Base-by-base conservation (phyloP, 2,888 invertebrate species). In the Lumbricus terrestris region DNA sequence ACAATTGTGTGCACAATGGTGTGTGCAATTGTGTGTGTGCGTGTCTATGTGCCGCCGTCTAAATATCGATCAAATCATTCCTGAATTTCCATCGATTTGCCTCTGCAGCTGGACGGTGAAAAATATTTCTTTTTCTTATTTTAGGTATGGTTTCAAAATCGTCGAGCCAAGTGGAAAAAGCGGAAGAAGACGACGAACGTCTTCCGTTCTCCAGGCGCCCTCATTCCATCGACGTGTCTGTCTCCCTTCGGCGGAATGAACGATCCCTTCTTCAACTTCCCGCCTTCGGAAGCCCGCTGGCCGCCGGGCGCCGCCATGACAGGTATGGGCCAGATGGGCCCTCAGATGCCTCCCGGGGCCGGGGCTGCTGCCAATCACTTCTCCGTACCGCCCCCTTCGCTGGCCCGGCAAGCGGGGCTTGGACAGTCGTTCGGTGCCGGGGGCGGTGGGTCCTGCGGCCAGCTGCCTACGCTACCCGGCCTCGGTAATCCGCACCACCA, bases 101-200 rank as follows among this genome's bases (percentile, higher is more conserved):
- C 47, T 16, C 18, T 47, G 13, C 3, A n/a, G n/a, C n/a, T n/a
- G n/a, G n/a, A n/a, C n/a, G n/a, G n/a, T 69, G 69, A 69, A 16
- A 11, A n/a, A 3, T 69, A 11, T 29, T 69, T 6, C n/a, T n/a
- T n/a, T n/a, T n/a, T n/a, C n/a, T n/a, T 47, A 47, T 85, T 37
- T 85, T 85, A 99, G 98, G 99, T 99, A 38, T 99, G 98, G 98
- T 99, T 99, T 96, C 98, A 99, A 96, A 99, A 99, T 96, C 96
- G 99, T 0, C 96, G 99, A 0, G 99, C 99, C 89, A 99, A 99
- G 95, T 99, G 98, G 98, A 99, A 99, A 96, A 99, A 99, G 94
- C 97, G 98, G 94, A 98, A 98, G 98, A 99, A 99, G 97, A 98
- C 98, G 88, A 98, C 98, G 94, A 95, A 95, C 92, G 98, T 98